Conservation (phyloP, 2,113 vertebrate genomes). For the Melospiza melodia region DNA sequence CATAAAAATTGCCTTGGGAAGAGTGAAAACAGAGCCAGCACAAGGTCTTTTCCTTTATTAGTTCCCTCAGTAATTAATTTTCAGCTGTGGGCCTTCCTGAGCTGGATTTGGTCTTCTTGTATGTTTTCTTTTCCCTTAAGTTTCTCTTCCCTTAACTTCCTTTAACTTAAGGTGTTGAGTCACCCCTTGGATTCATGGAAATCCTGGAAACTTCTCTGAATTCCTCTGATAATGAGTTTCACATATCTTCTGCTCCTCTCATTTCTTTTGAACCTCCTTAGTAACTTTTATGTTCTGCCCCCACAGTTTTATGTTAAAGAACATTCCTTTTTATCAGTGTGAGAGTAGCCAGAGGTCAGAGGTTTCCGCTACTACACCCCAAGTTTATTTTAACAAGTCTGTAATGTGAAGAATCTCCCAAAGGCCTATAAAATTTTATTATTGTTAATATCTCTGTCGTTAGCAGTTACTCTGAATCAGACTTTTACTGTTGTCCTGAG, state of each 20-base stretch:
- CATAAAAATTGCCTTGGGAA: not conserved
- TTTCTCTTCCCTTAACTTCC: not conserved
- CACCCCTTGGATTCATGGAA: not conserved
- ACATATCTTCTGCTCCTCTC: not conserved
- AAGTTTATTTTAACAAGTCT: not conserved
- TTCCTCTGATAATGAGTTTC: not conserved
- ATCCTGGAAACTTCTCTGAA: not conserved
- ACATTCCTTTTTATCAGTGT: not conserved
- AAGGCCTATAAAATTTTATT: constrained; percentile 59
- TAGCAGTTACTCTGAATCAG: constrained; percentile 24
- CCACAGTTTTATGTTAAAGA: not conserved
- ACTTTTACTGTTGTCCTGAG: constrained; percentile 25
- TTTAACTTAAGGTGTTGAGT: not conserved
- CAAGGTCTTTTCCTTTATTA: not conserved
- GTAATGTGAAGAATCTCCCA: not conserved
- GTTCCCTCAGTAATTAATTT: not conserved
- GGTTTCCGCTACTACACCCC: not conserved
- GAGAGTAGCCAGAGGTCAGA: not conserved
- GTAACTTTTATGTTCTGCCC: not conserved
- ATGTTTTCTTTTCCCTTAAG: not conserved
- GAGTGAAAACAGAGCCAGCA: not conserved
- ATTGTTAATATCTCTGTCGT: constrained; percentile 35
- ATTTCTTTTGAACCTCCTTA: not conserved
- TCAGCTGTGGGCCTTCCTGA: not conserved
- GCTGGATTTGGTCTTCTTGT: not conserved